Evolutionary conservation across 2,113 vertebrate species (phyloP).

Genomic region (Pipa parva): DNA sequence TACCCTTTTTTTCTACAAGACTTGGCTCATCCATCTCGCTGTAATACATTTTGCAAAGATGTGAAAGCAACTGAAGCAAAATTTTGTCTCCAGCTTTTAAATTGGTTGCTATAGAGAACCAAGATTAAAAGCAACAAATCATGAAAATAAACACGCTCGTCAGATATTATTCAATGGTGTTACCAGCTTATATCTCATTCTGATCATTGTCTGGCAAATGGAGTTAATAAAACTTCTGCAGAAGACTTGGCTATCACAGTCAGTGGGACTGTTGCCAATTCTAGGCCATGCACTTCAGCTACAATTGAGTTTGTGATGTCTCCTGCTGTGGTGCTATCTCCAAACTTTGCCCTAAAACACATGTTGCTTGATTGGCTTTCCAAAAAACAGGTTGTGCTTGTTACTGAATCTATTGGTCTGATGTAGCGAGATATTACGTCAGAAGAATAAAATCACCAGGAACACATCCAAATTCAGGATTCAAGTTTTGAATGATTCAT

Average conservation of each 20-base stretch:
- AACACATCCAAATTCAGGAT: not conserved
- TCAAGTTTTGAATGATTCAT: not conserved
- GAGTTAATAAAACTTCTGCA: slow-evolving; percentile 68
- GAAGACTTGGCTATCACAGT: slow-evolving; percentile 60
- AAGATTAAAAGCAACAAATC: not conserved
- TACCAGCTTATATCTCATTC: slow-evolving; percentile 42
- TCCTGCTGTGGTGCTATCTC: slow-evolving; percentile 57
- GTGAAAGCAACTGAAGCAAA: not conserved
- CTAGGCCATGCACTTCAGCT: slow-evolving; percentile 71
- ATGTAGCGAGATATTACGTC: not conserved
- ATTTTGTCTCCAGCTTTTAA: not conserved
- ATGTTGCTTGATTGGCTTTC: slow-evolving; percentile 49
- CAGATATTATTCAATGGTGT: not conserved
- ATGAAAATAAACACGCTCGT: not conserved
- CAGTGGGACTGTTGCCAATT: slow-evolving; percentile 69
- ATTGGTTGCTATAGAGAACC: too few species aligned
- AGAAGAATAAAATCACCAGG: not conserved
- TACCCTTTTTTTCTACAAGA: not conserved
- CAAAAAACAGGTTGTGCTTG: slow-evolving; percentile 34
- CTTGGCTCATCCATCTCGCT: not conserved
- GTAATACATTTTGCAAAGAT: not conserved
- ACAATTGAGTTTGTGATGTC: slow-evolving; percentile 72
- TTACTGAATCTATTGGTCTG: slow-evolving; percentile 1
- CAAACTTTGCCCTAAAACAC: slow-evolving; percentile 54
- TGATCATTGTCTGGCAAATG: slow-evolving; percentile 55